Evolutionary conservation across 2,888 invertebrate genomes (phyloP), one percentile per base, ranked within the genome.

Genomic region (Conus canariensis): DNA sequence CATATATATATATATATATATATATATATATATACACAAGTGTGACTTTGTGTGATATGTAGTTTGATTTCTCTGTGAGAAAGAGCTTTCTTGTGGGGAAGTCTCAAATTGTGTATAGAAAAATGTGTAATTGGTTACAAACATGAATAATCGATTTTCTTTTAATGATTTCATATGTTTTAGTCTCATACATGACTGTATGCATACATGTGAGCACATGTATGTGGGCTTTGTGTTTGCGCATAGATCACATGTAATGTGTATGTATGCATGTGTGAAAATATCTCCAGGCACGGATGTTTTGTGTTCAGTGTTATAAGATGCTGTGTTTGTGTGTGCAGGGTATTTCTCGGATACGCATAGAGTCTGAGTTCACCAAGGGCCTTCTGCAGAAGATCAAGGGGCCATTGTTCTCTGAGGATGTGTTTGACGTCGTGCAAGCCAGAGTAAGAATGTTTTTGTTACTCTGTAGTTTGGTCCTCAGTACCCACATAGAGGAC

Each of bases 381-480:
- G 97, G 97, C 92, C 96, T 98, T 87, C 95, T 97, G 70, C 96
- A 97, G 60, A 97, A 97, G 94, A 97, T 98, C 90, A 97, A 97
- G 93, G 97, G 97, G 89, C 98, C 98, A 94, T 95, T 96, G 59
- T 97, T 97, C 9, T 97, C 97, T 59, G 97, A 98, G 90, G 97
- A 97, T 5, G 98, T 98, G 97, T 99, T 99, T 96, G 98, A 99
- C 95, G 98, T 98, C 91, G 97, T 98, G 30, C 98, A 98, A 96
- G 95, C 95, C 45, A 94, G 94, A 93, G 96, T 96, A 92, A 91
- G 94, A 91, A 0, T 25, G 1, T 25, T 12, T 45, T 12, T 80
- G 16, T 45, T 19, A 80, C 10, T 80, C 6, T 80, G 12, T 30
- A 45, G 45, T 45, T 45, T 45, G 45, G 45, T 3, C 4, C n/a